These are phyloP conservation scores for Charina bottae DNA, from an alignment of 2,113 vertebrate genomes.

Conservation along the genomic window DNA sequence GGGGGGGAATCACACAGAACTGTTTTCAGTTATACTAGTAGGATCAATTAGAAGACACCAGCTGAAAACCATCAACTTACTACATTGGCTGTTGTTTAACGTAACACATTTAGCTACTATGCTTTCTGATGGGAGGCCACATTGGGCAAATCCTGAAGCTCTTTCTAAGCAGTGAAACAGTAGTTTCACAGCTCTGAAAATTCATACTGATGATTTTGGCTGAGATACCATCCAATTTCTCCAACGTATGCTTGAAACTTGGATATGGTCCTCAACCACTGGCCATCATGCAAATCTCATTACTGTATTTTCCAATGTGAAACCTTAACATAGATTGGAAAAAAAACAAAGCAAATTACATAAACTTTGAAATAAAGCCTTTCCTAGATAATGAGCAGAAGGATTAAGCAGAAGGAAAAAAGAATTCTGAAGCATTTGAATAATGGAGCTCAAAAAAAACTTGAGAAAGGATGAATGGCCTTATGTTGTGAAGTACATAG, in stretches of 20 bases:
- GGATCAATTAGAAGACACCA: slow-evolving; percentile 64
- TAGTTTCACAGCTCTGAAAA: background rate
- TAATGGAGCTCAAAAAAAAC: background rate
- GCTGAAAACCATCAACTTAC: slow-evolving; percentile 62
- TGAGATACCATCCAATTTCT: background rate
- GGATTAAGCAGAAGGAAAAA: background rate
- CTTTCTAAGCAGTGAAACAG: background rate
- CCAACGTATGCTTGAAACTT: background rate
- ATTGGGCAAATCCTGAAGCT: background rate
- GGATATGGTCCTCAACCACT: background rate
- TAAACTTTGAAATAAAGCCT: background rate
- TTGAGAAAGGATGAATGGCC: too few species aligned
- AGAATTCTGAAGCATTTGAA: background rate
- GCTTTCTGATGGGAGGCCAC: slow-evolving; percentile 46
- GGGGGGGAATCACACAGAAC: slow-evolving; percentile 61
- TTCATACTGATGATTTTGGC: background rate
- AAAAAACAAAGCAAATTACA: background rate
- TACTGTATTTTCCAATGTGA: background rate
- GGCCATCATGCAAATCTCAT: background rate
- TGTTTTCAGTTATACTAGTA: slow-evolving; percentile 62
- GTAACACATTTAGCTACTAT: slow-evolving; percentile 54
- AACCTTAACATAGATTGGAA: background rate
- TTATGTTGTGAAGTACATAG: too few species aligned
- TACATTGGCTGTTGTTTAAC: slow-evolving; percentile 54
- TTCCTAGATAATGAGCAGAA: background rate